phyloP scores from a whole-genome alignment of 1,140 invertebrate genomes.

The Ectropis grisescens region DNA sequence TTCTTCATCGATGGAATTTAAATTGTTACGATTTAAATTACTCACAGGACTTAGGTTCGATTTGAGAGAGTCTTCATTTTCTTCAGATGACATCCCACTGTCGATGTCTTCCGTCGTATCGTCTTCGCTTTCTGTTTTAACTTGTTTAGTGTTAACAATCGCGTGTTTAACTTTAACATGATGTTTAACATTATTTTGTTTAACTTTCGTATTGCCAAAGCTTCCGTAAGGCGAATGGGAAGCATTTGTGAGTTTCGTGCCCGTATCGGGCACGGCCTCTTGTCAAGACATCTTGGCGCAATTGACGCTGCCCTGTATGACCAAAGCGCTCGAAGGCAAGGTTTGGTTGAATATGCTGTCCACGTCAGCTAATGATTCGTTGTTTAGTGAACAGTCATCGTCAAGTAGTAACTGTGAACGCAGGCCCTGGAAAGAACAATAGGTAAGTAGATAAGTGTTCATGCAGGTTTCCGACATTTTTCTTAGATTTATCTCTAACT shows the following conservation, averaged over 20 bases:
- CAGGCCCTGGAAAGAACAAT: conserved; percentile 32
- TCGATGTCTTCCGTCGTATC: conserved; percentile 30
- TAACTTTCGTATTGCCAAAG: conserved; percentile 33
- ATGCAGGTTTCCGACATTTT: not conserved
- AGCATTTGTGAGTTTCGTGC: conserved; percentile 33
- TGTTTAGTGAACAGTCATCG: conserved; percentile 44
- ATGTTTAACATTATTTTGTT: too few species aligned
- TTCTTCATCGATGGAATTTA: conserved; percentile 26
- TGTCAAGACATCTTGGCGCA: conserved; percentile 46
- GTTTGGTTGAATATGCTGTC: conserved; percentile 43
- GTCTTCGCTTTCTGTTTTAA: too few species aligned
- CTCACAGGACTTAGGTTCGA: conserved; percentile 9
- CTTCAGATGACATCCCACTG: conserved; percentile 61
- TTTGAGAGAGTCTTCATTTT: conserved; percentile 49
- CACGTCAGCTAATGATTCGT: conserved; percentile 36
- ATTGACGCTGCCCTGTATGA: conserved; percentile 40
- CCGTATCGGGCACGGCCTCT: conserved; percentile 45
- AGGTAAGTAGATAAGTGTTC: conserved; percentile 1
- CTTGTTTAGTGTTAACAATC: too few species aligned
- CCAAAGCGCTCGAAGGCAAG: conserved; percentile 28
- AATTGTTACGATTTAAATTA: conserved; percentile 6
- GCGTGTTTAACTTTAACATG: too few species aligned
- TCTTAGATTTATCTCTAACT: too few species aligned
- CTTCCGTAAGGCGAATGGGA: conserved; percentile 39
- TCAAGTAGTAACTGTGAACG: conserved; percentile 47